phyloP scores from a whole-genome alignment of 1,140 invertebrate genomes.

The Penaeus japonicus region DNA sequence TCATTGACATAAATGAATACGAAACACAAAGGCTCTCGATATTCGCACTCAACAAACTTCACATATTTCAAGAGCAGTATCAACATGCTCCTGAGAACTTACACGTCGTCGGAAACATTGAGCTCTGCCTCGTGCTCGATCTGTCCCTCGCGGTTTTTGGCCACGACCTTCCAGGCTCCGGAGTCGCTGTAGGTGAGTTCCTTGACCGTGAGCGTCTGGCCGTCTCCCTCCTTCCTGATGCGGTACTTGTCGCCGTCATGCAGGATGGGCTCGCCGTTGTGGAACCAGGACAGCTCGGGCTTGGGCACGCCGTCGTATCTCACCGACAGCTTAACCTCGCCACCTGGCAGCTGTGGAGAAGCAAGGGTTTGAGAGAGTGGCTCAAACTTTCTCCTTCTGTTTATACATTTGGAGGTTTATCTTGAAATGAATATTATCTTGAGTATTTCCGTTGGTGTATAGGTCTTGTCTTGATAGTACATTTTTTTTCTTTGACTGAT shows the following conservation, averaged over 20 bases:
- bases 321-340: conserved; percentile 82
- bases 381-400: not conserved
- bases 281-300: conserved; percentile 87
- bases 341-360: conserved; percentile 70
- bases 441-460: not conserved
- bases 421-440: not conserved
- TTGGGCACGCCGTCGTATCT: conserved; percentile 84
- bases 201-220: conserved; percentile 77
- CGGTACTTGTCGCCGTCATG: conserved; percentile 76
- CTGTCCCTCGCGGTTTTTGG: conserved; percentile 81
- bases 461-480: not conserved
- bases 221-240: conserved; percentile 81
- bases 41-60: no score
- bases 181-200: conserved; percentile 74
- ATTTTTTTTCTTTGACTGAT: not conserved
- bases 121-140: conserved; percentile 77
- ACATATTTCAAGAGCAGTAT: no score
- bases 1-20: no score
- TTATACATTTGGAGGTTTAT: not conserved
- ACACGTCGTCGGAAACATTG: conserved; percentile 84
- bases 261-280: conserved; percentile 74
- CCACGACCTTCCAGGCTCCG: conserved; percentile 80
- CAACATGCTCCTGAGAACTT: conserved; percentile 62
- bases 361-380: not conserved
- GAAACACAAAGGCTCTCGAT: not conserved